These are phyloP conservation scores for Habropoda laboriosa DNA, from an alignment of 1,140 invertebrate species.

Conservation along the genomic window DNA sequence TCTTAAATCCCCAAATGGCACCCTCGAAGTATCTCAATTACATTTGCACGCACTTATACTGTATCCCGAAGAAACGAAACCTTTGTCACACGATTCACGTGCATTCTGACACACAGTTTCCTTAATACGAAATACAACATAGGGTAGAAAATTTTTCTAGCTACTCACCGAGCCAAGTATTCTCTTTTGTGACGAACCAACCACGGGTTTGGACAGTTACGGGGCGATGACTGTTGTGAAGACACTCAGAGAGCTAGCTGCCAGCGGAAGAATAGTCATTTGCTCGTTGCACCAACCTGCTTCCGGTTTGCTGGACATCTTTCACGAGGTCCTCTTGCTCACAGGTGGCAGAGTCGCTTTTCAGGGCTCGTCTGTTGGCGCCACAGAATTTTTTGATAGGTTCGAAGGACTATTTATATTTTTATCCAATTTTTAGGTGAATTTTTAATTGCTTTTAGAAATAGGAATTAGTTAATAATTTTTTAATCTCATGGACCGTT, in stretches of 20 bases:
- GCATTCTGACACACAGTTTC: not conserved
- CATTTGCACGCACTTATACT: too few relatives aligned
- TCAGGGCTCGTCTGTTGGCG: slow-evolving; percentile 87
- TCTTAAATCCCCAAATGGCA: too few relatives aligned
- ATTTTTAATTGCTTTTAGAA: too few relatives aligned
- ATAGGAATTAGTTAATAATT: too few relatives aligned
- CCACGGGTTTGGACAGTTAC: slow-evolving; percentile 91
- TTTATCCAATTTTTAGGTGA: not conserved
- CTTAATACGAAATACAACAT: not conserved
- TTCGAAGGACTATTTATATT: slow-evolving; percentile 65
- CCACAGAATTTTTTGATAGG: slow-evolving; percentile 85
- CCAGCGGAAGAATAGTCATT: slow-evolving; percentile 88
- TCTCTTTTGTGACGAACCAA: slow-evolving; percentile 92
- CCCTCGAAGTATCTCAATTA: too few relatives aligned
- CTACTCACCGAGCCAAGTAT: slow-evolving; percentile 89
- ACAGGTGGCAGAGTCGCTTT: slow-evolving; percentile 91
- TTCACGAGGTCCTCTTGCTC: slow-evolving; percentile 90
- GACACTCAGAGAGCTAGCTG: slow-evolving; percentile 85
- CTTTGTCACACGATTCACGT: not conserved
- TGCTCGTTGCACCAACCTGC: slow-evolving; percentile 95
- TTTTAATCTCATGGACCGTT: too few relatives aligned
- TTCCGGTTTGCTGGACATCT: slow-evolving; percentile 91
- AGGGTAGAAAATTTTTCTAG: slow-evolving; percentile 71
- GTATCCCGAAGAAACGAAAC: too few relatives aligned
- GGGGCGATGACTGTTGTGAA: slow-evolving; percentile 88